Percentiles rank a stretch among this genome's conserved stretches.
These are phyloP conservation scores for Salvelinus sp. DNA, from an alignment of 2,113 vertebrate genomes.

Conservation along the genomic window DNA sequence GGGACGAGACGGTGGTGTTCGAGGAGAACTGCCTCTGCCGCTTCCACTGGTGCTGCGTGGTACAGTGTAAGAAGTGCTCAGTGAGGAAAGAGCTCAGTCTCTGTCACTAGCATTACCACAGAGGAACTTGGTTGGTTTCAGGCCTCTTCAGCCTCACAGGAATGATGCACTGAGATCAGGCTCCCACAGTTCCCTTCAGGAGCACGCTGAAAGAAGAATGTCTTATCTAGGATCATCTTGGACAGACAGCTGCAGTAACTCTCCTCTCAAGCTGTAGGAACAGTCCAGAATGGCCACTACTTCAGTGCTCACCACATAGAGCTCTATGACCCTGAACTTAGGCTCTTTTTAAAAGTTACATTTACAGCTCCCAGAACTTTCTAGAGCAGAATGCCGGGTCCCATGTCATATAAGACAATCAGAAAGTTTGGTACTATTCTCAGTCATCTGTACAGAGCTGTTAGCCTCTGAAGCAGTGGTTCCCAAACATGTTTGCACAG, in stretches of 20 bases:
- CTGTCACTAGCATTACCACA: slow-evolving; percentile 79
- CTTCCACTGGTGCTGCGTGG: slow-evolving; percentile 98
- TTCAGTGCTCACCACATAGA: not conserved
- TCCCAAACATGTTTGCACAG: not conserved
- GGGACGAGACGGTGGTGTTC: slow-evolving; percentile 86
- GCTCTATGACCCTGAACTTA: not conserved
- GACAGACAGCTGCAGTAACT: not conserved
- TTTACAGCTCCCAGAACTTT: not conserved
- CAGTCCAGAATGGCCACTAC: not conserved
- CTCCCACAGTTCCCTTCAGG: not conserved
- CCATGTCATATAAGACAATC: not conserved
- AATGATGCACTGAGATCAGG: not conserved
- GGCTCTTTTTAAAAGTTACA: not conserved
- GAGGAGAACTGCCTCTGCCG: slow-evolving; percentile 97
- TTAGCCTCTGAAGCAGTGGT: not conserved
- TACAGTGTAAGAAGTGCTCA: slow-evolving; percentile 93
- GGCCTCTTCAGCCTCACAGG: not conserved
- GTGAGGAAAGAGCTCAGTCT: slow-evolving; percentile 92
- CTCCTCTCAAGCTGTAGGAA: not conserved
- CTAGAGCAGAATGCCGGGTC: too few species aligned
- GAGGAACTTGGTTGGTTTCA: not conserved
- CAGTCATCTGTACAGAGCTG: not conserved
- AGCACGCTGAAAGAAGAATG: not conserved
- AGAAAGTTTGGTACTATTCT: not conserved
- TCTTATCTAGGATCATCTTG: not conserved